Conservation (phyloP, 2,888 invertebrate genomes). For the Platycnemis pennipes region DNA sequence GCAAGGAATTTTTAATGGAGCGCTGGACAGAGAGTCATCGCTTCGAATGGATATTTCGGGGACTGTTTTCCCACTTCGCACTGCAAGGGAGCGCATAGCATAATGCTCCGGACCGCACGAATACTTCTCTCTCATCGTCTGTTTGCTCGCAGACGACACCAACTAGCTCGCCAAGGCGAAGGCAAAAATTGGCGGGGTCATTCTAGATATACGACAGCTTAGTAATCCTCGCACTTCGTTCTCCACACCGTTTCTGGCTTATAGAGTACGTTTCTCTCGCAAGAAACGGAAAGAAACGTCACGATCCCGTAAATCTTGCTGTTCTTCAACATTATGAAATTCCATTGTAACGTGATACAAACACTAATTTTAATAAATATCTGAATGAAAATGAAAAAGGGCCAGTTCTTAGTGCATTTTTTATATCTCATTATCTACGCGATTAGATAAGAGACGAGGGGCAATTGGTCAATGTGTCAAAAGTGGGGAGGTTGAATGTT, state of each 20-base stretch:
- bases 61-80: neutral
- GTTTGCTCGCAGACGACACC: neutral
- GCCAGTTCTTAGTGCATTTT: no score
- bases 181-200: neutral
- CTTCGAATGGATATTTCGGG: neutral
- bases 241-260: neutral
- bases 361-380: no score
- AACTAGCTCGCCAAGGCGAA: neutral
- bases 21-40: neutral
- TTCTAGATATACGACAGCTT: neutral
- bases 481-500: no score
- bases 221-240: neutral
- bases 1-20: neutral
- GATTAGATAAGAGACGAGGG: no score
- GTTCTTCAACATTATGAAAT: no score
- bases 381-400: no score
- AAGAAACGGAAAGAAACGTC: neutral
- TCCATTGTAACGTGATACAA: no score
- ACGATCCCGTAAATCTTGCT: no score
- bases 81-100: neutral
- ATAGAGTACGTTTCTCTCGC: neutral
- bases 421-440: no score
- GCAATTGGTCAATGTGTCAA: no score
- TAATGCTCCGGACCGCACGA: neutral
- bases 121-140: neutral